A percentile compares a stretch with the other conserved stretches of the same genome.
phyloP scores from a whole-genome alignment of 1,140 invertebrate species.

The Drosophila neocordata region DNA sequence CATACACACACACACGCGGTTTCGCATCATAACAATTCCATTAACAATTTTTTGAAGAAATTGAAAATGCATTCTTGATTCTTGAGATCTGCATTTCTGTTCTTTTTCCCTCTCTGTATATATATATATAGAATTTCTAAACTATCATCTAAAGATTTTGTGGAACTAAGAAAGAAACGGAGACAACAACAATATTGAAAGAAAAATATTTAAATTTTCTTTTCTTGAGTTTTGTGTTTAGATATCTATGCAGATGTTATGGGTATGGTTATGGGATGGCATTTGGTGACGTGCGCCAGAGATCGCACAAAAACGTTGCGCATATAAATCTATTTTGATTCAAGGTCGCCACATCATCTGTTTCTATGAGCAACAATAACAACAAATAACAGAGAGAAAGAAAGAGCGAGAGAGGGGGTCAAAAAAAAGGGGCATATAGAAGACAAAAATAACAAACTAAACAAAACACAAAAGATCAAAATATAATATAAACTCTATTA shows the following conservation, averaged over 20 bases:
- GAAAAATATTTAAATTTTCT: slow-evolving; percentile 1
- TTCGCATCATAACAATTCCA: slow-evolving; percentile 22
- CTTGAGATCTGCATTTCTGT: slow-evolving; percentile 35
- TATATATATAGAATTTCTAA: not conserved
- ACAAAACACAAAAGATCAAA: not conserved
- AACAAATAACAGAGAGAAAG: not conserved
- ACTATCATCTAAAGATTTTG: too few species aligned
- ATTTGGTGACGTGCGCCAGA: slow-evolving; percentile 52
- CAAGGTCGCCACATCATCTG: slow-evolving; percentile 71
- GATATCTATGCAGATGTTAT: slow-evolving; percentile 11
- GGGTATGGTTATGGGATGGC: slow-evolving; percentile 28
- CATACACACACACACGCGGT: too few species aligned
- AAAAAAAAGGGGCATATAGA: slow-evolving; percentile 1
- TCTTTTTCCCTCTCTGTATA: not conserved
- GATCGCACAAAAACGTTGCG: slow-evolving; percentile 47
- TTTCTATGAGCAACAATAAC: slow-evolving; percentile 37
- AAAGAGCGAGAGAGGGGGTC: too few species aligned
- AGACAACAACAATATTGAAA: not conserved
- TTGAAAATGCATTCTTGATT: slow-evolving; percentile 50
- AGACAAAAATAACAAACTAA: slow-evolving; percentile 10
- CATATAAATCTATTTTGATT: slow-evolving; percentile 73
- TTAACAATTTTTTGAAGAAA: slow-evolving; percentile 13
- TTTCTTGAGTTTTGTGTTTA: not conserved
- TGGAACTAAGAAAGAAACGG: too few species aligned
- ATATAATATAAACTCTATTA: not conserved